These are phyloP conservation scores for Brachyalestes nurse DNA, from an alignment of 2,797 vertebrate genomes.

Conservation along the genomic window DNA sequence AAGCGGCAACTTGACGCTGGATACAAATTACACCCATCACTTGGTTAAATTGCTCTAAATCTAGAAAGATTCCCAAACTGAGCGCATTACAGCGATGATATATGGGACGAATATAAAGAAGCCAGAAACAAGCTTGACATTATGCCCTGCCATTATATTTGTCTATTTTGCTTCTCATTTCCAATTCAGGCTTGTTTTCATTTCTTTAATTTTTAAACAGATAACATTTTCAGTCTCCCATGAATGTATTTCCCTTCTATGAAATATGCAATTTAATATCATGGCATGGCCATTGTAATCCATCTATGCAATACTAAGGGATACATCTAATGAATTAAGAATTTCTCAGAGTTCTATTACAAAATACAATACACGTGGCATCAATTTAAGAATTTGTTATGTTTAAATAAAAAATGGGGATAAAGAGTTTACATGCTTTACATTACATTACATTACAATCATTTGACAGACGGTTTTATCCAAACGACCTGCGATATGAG, in stretches of 20 bases:
- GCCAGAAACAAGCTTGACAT: constrained; percentile 31
- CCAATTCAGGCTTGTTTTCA: not conserved
- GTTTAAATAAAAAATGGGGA: not conserved
- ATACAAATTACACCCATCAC: constrained; percentile 73
- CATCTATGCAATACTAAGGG: constrained; percentile 1
- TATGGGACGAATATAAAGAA: constrained; percentile 55
- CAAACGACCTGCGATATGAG: no score
- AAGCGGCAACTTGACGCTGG: constrained; percentile 68
- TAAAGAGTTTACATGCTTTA: no score
- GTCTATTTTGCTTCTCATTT: not conserved
- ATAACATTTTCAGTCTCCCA: constrained; percentile 15
- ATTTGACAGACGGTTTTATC: no score
- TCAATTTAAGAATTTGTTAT: not conserved
- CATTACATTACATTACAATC: no score
- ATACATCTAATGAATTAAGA: not conserved
- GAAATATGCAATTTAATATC: constrained; percentile 18
- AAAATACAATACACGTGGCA: not conserved
- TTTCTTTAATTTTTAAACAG: constrained; percentile 12
- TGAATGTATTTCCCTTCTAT: constrained; percentile 5
- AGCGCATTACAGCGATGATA: constrained; percentile 57
- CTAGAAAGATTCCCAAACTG: constrained; percentile 63
- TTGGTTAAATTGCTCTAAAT: constrained; percentile 73
- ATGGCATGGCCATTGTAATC: constrained; percentile 26
- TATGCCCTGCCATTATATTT: constrained; percentile 32
- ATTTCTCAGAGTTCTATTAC: not conserved